Conservation (phyloP, 2,888 invertebrate genomes). For the Nudaria mundana region DNA sequence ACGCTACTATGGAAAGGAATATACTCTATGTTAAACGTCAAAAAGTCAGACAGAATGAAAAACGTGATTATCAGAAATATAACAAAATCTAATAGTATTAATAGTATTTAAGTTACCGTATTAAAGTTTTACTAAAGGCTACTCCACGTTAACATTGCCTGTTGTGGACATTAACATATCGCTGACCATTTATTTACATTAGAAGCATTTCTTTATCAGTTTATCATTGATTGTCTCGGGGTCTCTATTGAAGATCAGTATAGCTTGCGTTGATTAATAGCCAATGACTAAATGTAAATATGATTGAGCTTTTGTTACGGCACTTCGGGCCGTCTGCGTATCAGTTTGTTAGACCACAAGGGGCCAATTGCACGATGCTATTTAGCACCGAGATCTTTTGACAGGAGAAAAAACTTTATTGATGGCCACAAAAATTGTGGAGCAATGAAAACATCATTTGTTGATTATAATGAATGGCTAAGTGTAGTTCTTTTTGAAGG, state of each 20-base stretch:
- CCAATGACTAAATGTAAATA: slow-evolving; percentile 71
- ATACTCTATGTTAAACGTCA: no score
- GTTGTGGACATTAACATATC: slow-evolving; percentile 67
- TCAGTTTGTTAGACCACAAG: slow-evolving; percentile 45
- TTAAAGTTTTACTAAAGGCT: no score
- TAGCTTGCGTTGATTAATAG: slow-evolving; percentile 63
- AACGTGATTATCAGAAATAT: neutral
- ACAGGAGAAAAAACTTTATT: slow-evolving; percentile 42
- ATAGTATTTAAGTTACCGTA: no score
- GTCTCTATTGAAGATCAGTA: slow-evolving; percentile 54
- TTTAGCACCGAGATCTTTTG: slow-evolving; percentile 35
- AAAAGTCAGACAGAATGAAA: neutral
- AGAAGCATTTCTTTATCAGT: slow-evolving; percentile 77
- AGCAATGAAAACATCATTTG: slow-evolving; percentile 39
- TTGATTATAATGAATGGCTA: slow-evolving; percentile 31
- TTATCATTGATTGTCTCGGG: slow-evolving; percentile 72
- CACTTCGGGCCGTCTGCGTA: slow-evolving; percentile 31
- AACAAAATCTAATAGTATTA: no score
- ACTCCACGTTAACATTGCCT: slow-evolving; percentile 38
- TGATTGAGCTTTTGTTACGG: slow-evolving; percentile 61
- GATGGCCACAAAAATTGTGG: slow-evolving; percentile 30
- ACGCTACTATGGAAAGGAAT: no score
- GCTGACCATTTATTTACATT: slow-evolving; percentile 78
- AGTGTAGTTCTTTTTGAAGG: slow-evolving; percentile 23
- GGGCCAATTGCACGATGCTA: slow-evolving; percentile 38